Evolutionary conservation across 2,113 vertebrate species (phyloP), one percentile per base, ranked within the genome.

Genomic region (Perognathus longimembris): DNA sequence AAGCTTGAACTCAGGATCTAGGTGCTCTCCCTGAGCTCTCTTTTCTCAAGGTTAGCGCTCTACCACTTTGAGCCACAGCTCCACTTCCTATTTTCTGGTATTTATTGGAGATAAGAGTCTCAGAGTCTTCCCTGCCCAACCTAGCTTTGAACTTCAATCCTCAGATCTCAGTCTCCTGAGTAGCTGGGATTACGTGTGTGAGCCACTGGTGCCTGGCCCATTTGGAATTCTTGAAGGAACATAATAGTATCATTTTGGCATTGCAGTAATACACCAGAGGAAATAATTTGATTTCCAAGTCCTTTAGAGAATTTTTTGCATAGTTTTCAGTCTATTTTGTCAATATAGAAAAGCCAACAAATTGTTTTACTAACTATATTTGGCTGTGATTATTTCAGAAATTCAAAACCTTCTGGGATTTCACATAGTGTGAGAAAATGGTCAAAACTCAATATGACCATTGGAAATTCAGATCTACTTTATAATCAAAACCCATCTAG

Each of bases 301-400:
- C 59, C 78, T 61, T 93, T 42, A 61, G n/a, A 75, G 30, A 22
- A 78, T 63, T 32, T 92, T 93, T 76, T 70, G 34, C 45, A 38
- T 26, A 34, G 61, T 89, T 89, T 95, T 77, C 36, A 61, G 61
- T 66, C 21, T 90, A 22, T 85, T 92, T 88, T 81, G 76, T 85
- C 73, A 67, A 70, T 57, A 80, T 24, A 81, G 82, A 84, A 83
- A 94, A 80, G 38, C 61, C 79, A 90, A 86, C 21, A 77, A 86
- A 90, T 57, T 81, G 30, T 42, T 73, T n/a, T 81, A 77, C 63
- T 84, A 84, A 85, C 80, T 73, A 66, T 36, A 36, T 82, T 67
- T 45, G 61, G 17, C 84, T 63, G 28, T 64, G 26, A 88, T 2
- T 71, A 45, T 81, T 63, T 76, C 28, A 64, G 76, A 63, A 70